phyloP scores from a whole-genome alignment of 2,113 vertebrate species.

The Dryoscopus gambensis region DNA sequence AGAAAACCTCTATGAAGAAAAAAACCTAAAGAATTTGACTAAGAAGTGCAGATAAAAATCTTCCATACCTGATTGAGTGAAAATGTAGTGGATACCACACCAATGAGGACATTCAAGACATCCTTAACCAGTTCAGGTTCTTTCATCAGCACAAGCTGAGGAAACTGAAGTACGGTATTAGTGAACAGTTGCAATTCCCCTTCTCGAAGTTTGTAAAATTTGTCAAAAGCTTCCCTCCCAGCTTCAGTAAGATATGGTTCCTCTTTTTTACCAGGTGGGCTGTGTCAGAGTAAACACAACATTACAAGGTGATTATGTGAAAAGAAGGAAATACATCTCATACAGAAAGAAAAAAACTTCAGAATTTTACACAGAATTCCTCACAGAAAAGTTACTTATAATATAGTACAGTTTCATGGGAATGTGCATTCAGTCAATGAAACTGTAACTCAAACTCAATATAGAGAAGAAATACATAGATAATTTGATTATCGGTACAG shows the following conservation, averaged over 20 bases:
- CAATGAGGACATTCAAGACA: constrained; percentile 90
- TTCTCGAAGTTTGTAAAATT: constrained; percentile 84
- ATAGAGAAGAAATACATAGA: not conserved
- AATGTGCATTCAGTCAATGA: not conserved
- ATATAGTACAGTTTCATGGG: not conserved
- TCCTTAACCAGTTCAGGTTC: constrained; percentile 89
- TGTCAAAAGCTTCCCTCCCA: constrained; percentile 91
- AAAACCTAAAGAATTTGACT: not conserved
- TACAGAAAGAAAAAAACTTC: not conserved
- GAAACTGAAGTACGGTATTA: constrained; percentile 70
- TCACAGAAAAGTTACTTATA: not conserved
- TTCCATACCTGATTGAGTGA: constrained; percentile 81
- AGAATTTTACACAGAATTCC: not conserved
- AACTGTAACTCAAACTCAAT: not conserved
- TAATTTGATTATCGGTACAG: not conserved
- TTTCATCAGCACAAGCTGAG: constrained; percentile 77
- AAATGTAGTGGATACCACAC: constrained; percentile 89
- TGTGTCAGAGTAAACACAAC: constrained; percentile 49
- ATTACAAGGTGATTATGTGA: not conserved
- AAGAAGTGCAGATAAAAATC: not conserved
- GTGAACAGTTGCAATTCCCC: constrained; percentile 82
- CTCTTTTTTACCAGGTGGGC: constrained; percentile 89
- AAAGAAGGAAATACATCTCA: not conserved
- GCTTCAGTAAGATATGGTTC: constrained; percentile 89
- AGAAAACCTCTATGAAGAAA: not conserved